phyloP scores from a whole-genome alignment of 2,113 vertebrate genomes.

The Macaca nemestrina region DNA sequence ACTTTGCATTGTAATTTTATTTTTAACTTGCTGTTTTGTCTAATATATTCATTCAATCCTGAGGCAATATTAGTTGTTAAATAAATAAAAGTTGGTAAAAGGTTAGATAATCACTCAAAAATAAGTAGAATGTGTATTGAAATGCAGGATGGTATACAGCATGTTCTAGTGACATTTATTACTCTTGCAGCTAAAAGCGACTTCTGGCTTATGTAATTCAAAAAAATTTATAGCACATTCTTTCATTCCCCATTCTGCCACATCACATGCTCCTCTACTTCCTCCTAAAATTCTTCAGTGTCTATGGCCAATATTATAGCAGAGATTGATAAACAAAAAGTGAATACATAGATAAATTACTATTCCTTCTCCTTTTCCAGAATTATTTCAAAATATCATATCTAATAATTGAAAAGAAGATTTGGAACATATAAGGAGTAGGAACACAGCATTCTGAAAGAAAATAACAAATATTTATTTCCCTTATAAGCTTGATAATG shows the following conservation, averaged over 20 bases:
- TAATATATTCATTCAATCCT: not conserved
- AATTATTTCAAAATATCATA: not conserved
- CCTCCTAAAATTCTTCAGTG: not conserved
- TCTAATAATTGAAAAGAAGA: not conserved
- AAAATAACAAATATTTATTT: not conserved
- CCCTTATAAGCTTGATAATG: not conserved
- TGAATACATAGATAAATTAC: not conserved
- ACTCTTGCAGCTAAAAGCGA: not conserved
- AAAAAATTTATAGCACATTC: not conserved
- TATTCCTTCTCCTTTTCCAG: not conserved
- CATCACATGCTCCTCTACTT: rapidly evolving
- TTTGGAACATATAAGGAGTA: not conserved
- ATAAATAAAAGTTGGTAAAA: not conserved
- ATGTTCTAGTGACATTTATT: not conserved
- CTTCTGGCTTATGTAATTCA: not conserved
- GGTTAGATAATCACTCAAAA: not conserved
- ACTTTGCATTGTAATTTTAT: not conserved
- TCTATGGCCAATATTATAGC: not conserved
- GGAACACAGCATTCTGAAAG: not conserved
- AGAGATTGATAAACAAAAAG: not conserved
- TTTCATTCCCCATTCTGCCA: rapidly evolving
- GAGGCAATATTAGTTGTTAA: not conserved
- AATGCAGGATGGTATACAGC: not conserved
- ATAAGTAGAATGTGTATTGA: not conserved
- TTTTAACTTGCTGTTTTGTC: not conserved